Percentiles rank a stretch among this genome's conserved stretches.
Evolutionary conservation across 2,888 invertebrate species (phyloP).

Genomic region (Ganaspis brasiliensis): DNA sequence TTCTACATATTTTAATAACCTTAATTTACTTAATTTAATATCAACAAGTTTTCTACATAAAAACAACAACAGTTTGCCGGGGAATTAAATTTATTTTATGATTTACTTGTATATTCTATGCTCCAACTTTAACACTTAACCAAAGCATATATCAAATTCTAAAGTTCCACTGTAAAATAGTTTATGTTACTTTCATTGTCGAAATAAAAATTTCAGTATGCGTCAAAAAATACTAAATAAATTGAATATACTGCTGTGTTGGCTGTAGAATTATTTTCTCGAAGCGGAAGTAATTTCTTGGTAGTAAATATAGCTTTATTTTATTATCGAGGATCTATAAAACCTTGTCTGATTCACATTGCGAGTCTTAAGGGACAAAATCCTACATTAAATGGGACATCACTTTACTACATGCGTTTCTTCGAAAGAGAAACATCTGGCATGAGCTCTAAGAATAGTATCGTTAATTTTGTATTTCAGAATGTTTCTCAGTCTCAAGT

Average conservation of each 20-base stretch:
- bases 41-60: constrained; percentile 12
- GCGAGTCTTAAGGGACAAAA: background rate
- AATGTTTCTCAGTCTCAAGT: constrained; percentile 28
- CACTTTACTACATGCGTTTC: constrained; percentile 23
- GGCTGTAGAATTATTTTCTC: too few species aligned
- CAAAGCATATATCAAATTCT: background rate
- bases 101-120: background rate
- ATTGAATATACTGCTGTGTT: too few species aligned
- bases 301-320: background rate
- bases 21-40: background rate
- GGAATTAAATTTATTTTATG: constrained; percentile 1
- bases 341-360: background rate
- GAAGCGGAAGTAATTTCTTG: too few species aligned
- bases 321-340: background rate
- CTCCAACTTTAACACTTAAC: background rate
- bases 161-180: background rate
- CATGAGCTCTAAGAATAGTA: constrained; percentile 36
- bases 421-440: constrained; percentile 38
- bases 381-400: constrained; percentile 17
- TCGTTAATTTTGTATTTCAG: constrained; percentile 34
- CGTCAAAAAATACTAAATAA: too few species aligned
- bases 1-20: background rate
- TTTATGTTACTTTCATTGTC: too few species aligned
- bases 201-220: too few species aligned
- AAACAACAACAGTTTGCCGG: constrained; percentile 5